Conservation (phyloP, 2,113 vertebrate genomes). For the Lutjanus erythropterus region DNA sequence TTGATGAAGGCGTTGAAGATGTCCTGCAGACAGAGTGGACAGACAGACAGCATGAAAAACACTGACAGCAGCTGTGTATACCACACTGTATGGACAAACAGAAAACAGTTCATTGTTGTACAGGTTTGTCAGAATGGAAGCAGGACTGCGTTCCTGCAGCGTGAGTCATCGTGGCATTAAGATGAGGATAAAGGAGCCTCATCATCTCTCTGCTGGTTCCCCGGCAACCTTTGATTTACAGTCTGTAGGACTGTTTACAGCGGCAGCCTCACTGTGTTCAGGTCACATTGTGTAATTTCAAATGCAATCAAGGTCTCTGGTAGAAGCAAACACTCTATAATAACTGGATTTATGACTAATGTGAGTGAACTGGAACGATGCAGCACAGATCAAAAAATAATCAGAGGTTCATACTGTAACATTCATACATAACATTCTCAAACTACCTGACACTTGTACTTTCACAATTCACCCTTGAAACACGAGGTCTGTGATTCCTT, state of each 20-base stretch:
- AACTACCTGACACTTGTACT: no score
- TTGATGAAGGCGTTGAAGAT: slow-evolving; percentile 99
- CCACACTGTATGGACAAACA: no score
- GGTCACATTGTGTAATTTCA: not conserved
- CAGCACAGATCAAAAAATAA: no score
- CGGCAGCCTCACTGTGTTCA: not conserved
- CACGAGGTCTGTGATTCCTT: no score
- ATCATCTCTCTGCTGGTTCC: not conserved
- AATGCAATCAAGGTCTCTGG: not conserved
- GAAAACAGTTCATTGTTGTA: no score
- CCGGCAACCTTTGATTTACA: not conserved
- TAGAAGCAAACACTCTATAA: not conserved
- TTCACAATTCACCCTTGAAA: no score
- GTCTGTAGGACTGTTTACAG: not conserved
- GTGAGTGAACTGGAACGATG: no score
- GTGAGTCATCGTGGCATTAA: not conserved
- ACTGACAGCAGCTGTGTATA: not conserved
- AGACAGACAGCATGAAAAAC: not conserved
- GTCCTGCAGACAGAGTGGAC: slow-evolving; percentile 88
- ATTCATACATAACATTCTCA: no score
- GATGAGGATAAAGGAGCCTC: not conserved
- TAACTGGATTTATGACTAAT: no score
- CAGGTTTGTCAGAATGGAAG: not conserved
- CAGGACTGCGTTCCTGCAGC: not conserved
- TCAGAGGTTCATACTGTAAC: no score